Evolutionary conservation across 2,797 vertebrate genomes (phyloP).

Genomic region (Anisognathus igniventris): DNA sequence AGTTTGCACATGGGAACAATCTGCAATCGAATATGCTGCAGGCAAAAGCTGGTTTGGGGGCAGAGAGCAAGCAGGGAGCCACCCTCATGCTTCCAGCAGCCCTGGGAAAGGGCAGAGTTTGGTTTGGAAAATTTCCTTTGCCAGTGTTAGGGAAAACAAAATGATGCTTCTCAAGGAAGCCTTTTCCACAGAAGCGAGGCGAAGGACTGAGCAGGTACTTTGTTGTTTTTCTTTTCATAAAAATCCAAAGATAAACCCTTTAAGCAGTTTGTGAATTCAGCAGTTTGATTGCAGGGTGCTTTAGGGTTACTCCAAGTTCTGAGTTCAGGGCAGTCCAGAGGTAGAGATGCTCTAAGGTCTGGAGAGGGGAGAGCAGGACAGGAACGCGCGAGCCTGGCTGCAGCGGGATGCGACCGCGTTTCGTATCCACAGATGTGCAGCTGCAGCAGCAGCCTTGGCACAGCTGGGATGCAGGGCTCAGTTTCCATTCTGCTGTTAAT

Average conservation of each 20-base stretch:
- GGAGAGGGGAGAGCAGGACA: accelerated
- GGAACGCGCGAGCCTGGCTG: accelerated
- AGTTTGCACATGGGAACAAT: neutral
- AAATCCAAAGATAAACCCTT: neutral
- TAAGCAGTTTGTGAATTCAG: neutral
- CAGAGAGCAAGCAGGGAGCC: neutral
- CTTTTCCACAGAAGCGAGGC: neutral
- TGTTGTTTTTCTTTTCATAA: neutral
- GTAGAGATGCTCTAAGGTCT: neutral
- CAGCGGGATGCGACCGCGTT: accelerated
- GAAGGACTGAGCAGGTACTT: neutral
- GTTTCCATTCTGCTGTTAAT: accelerated
- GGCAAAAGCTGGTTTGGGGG: neutral
- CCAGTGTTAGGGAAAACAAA: accelerated
- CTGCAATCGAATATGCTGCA: accelerated
- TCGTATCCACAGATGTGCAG: accelerated
- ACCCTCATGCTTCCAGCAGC: neutral
- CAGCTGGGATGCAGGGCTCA: neutral
- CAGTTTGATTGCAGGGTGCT: neutral
- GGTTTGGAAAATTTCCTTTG: neutral
- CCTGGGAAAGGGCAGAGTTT: neutral
- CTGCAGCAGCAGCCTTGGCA: accelerated
- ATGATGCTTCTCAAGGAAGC: neutral
- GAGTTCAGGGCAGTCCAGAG: neutral
- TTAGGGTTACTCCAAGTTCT: neutral